These are phyloP conservation scores for Daboia siamensis DNA, from an alignment of 2,113 vertebrate genomes.

Conservation along the genomic window DNA sequence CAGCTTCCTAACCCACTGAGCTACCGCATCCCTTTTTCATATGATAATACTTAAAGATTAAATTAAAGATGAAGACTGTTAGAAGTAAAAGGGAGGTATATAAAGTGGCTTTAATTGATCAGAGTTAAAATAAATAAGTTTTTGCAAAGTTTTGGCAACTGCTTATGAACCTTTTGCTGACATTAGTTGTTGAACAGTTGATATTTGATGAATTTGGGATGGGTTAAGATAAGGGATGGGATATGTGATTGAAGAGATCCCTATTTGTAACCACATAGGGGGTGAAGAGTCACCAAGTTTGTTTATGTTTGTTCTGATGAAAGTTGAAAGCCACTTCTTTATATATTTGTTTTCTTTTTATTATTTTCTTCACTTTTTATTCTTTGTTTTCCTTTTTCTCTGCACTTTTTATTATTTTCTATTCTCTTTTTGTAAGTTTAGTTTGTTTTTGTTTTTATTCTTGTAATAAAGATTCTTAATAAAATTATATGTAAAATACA, in stretches of 20 bases:
- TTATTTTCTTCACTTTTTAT: not conserved
- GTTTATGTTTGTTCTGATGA: not conserved
- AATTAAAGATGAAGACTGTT: not conserved
- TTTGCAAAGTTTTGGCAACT: not conserved
- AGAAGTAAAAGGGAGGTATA: not conserved
- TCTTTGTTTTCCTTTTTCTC: not conserved
- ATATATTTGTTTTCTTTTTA: not conserved
- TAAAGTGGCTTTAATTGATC: not conserved
- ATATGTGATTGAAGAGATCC: not conserved
- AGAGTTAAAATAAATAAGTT: not conserved
- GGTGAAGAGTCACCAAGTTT: not conserved
- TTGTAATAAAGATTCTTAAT: not conserved
- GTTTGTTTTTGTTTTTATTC: not conserved
- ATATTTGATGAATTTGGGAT: not conserved
- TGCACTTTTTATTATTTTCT: not conserved
- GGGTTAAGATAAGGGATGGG: not conserved
- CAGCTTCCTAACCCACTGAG: too few relatives aligned
- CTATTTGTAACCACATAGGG: not conserved
- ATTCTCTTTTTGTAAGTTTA: not conserved
- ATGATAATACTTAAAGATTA: not conserved
- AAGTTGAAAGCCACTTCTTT: not conserved
- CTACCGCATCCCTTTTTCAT: too few relatives aligned
- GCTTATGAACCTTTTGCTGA: not conserved
- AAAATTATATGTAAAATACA: not conserved
- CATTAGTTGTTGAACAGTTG: not conserved